Base-by-base conservation (phyloP, 2,797 vertebrate species). In the Cirrhinus mrigala region DNA sequence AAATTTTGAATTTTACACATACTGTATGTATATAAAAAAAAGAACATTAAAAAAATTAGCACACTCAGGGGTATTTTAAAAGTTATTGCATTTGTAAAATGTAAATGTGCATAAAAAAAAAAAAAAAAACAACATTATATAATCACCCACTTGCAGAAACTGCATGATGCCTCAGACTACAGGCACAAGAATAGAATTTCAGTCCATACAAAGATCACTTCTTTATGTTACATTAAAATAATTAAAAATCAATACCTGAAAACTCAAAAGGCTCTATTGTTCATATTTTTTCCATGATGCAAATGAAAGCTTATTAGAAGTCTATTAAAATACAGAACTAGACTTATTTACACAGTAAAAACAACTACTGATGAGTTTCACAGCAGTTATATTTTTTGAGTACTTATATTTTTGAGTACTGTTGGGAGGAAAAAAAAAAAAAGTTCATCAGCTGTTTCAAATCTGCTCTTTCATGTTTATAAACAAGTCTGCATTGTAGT, bases 1-100 rank as follows among this genome's bases (percentile, higher is more conserved):
- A 74, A 77, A 27, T 90, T 37, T 66, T 77, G 12, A 18, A 83
- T 66, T 50, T 60, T 37, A 76, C 16, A 69, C 15, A 37, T 46
- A 46, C 27, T 66, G 62, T 14, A 83, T 66, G 48, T 33, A 79
- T 54, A 46, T 4, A 46, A 56, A 77, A 29, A 27, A 46, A 74
- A 29, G 14, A 18, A 1, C 22, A 68, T 68, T 37, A 54, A 69
- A 54, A 29, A 46, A 54, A 78, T 33, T 27, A 68, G 7, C 64
- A 81, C 50, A 56, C 5, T 56, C 9, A 24, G 15, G 69, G 27
- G 14, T 54, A 24, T 83, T 66, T 29, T 48, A 14, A 16, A 64
- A 62, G 40, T 62, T 79, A 24, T 79, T 64, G 77, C 44, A 46
- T 48, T 75, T 76, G 15, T 64, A 83, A 64, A 83, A 64, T 76